A percentile compares a stretch with the other conserved stretches of the same genome.
These are phyloP conservation scores for Pegoplata infirma DNA, from an alignment of 2,888 invertebrate genomes.

Conservation along the genomic window DNA sequence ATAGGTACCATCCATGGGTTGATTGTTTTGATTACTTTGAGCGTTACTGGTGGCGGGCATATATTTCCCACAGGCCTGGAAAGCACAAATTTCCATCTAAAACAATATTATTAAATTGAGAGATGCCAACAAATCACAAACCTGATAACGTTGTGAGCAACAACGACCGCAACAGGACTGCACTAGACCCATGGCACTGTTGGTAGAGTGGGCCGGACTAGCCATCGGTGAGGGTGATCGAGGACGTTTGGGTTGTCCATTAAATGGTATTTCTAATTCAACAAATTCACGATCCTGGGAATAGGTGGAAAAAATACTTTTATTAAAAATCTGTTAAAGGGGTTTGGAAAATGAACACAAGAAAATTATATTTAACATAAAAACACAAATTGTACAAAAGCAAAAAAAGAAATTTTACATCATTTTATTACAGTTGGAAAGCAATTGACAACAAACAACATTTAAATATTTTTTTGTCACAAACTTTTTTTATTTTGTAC, in stretches of 20 bases:
- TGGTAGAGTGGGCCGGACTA: constrained; percentile 91
- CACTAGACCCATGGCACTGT: constrained; percentile 83
- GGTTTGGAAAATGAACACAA: too few relatives aligned
- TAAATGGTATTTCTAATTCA: constrained; percentile 96
- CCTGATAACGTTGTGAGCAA: constrained; percentile 93
- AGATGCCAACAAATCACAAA: constrained; percentile 70
- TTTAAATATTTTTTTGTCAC: constrained; percentile 35
- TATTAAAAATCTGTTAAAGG: too few relatives aligned
- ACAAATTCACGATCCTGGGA: constrained; percentile 95
- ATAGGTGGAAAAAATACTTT: too few relatives aligned
- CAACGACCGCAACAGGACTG: constrained; percentile 91
- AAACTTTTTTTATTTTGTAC: constrained; percentile 8
- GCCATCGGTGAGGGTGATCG: constrained; percentile 92
- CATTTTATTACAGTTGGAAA: constrained; percentile 49
- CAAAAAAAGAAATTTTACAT: constrained; percentile 30
- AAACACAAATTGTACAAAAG: constrained; percentile 55
- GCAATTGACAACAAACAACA: constrained; percentile 62
- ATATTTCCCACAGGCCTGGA: constrained; percentile 90
- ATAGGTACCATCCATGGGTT: constrained; percentile 91
- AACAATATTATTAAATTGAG: neutral
- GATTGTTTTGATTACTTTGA: constrained; percentile 88
- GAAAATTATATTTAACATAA: constrained; percentile 1
- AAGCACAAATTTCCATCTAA: constrained; percentile 15
- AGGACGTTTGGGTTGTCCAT: constrained; percentile 94
- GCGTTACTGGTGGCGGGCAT: constrained; percentile 90